These are phyloP conservation scores for Tapirus terrestris DNA, from an alignment of 2,113 vertebrate species.

Conservation along the genomic window DNA sequence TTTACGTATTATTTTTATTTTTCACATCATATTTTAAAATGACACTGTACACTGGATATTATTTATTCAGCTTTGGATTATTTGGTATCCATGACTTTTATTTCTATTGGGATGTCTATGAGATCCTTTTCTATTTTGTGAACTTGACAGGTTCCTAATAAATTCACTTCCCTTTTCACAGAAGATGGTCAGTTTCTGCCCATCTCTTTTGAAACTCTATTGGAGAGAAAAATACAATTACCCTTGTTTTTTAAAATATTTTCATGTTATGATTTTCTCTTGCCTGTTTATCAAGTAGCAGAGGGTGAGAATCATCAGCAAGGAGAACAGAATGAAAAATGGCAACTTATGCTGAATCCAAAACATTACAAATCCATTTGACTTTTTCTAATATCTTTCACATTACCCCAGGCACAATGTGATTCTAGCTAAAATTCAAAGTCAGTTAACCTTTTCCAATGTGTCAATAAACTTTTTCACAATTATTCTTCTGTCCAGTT, in stretches of 20 bases:
- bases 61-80: neutral
- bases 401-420: neutral
- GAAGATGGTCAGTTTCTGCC: neutral
- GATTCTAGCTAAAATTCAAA: neutral
- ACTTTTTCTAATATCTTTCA: neutral
- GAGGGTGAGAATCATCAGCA: neutral
- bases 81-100: neutral
- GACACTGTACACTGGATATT: neutral
- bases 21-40: neutral
- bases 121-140: neutral
- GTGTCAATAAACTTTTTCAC: neutral
- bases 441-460: neutral
- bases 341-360: neutral
- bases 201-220: neutral
- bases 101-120: neutral
- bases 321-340: neutral
- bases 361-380: neutral
- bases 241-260: neutral
- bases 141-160: neutral
- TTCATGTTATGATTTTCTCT: neutral
- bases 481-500: neutral
- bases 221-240: neutral
- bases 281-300: neutral
- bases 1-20: neutral
- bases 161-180: neutral